Conservation (phyloP, 2,113 vertebrate species). For the Anguilla japonica region DNA sequence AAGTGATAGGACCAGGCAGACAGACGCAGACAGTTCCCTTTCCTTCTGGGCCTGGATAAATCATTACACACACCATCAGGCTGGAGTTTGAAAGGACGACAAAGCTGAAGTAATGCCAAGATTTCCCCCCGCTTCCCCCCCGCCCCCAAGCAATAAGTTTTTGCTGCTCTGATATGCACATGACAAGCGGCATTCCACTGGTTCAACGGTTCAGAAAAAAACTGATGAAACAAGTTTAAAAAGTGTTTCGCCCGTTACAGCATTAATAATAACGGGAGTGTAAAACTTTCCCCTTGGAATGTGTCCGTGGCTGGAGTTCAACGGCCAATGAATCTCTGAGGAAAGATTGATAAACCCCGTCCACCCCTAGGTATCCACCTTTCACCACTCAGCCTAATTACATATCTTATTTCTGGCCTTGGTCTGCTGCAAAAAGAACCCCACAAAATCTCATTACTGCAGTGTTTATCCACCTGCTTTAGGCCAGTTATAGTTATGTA, state of each 20-base stretch:
- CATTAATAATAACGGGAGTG: not conserved
- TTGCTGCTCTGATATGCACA: not conserved
- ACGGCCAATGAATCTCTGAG: not conserved
- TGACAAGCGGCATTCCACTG: not conserved
- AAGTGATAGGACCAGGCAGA: not conserved
- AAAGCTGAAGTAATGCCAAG: not conserved
- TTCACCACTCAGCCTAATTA: not conserved
- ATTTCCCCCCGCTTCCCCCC: not conserved
- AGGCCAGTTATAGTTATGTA: not conserved
- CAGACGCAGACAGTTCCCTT: not conserved
- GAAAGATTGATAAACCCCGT: not conserved
- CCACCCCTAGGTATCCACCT: not conserved
- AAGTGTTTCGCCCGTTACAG: not conserved
- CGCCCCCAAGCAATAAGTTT: not conserved
- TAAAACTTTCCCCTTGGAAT: not conserved
- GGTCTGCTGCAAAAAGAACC: not conserved
- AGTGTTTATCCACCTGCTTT: not conserved
- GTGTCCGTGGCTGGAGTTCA: not conserved
- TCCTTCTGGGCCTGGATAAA: not conserved
- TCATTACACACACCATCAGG: not conserved
- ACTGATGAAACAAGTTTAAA: not conserved
- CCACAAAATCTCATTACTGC: not conserved
- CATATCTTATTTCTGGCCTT: not conserved
- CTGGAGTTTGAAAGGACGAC: not conserved
- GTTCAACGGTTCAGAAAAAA: not conserved